These are phyloP conservation scores for Habroteleia sp. DNA, from an alignment of 2,888 invertebrate genomes.

Conservation along the genomic window DNA sequence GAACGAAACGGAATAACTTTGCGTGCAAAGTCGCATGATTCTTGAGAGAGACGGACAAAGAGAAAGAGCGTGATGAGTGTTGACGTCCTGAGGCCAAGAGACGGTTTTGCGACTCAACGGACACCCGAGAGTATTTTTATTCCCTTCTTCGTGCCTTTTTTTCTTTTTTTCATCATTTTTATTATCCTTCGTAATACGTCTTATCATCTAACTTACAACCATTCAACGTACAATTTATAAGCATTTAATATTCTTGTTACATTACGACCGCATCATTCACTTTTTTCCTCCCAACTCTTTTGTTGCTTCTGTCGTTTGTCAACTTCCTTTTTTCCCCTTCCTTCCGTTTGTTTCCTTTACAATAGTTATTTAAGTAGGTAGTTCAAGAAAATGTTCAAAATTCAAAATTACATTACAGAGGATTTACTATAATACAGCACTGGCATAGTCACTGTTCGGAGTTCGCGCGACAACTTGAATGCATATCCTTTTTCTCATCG, in stretches of 20 bases:
- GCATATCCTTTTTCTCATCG: constrained; percentile 60
- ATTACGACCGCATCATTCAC: constrained; percentile 2
- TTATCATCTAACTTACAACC: constrained; percentile 65
- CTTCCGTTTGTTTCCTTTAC: constrained; percentile 20
- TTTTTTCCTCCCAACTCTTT: constrained; percentile 8
- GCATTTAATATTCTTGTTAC: constrained; percentile 44
- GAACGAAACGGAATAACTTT: constrained; percentile 45
- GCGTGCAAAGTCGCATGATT: constrained; percentile 39
- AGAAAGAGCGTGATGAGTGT: constrained; percentile 20
- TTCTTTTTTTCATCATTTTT: constrained; percentile 11
- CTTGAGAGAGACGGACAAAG: constrained; percentile 25
- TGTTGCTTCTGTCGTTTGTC: constrained; percentile 5
- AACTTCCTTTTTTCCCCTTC: constrained; percentile 1
- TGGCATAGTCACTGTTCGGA: constrained; percentile 75
- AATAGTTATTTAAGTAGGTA: constrained; percentile 67
- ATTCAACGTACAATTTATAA: constrained; percentile 57
- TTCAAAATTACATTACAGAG: constrained; percentile 71
- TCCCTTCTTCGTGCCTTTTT: constrained; percentile 10
- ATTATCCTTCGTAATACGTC: constrained; percentile 28
- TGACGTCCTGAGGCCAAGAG: constrained; percentile 43
- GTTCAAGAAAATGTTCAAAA: constrained; percentile 68
- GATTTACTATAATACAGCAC: constrained; percentile 77
- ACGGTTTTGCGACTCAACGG: constrained; percentile 10
- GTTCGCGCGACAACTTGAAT: constrained; percentile 64
- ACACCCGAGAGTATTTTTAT: constrained; percentile 29